Evolutionary conservation across 1,140 invertebrate species (phyloP).

Genomic region (Cydia strobilella): DNA sequence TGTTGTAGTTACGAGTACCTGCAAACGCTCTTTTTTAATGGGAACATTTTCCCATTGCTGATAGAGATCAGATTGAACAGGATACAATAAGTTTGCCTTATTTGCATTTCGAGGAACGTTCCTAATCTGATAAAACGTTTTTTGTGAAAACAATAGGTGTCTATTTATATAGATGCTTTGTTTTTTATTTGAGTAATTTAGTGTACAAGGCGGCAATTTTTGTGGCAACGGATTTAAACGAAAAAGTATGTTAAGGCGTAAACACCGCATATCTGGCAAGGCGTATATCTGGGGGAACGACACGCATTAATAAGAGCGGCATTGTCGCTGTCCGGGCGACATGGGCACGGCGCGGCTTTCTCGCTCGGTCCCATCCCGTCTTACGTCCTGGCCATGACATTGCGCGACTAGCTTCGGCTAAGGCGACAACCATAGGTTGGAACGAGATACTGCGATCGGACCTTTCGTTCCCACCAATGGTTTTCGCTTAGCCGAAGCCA

Average conservation of each 20-base stretch:
- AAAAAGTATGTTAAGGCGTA: constrained; percentile 23
- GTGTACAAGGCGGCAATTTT: constrained; percentile 13
- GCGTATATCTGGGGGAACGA: constrained; percentile 32
- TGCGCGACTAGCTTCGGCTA: no score
- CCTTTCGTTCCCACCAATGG: no score
- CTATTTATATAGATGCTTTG: constrained; percentile 16
- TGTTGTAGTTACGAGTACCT: constrained; percentile 52
- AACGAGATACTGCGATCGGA: no score
- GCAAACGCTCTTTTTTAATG: constrained; percentile 50
- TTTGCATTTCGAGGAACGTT: constrained; percentile 47
- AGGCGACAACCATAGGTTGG: no score
- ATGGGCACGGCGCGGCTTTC: neutral
- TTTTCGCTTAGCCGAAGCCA: no score
- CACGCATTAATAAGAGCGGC: constrained; percentile 28
- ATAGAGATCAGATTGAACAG: constrained; percentile 50
- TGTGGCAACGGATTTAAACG: constrained; percentile 29
- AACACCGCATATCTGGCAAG: no score
- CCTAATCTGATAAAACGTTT: constrained; percentile 17
- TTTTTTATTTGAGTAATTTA: constrained; percentile 27
- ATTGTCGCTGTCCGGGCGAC: constrained; percentile 11
- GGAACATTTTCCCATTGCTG: constrained; percentile 49
- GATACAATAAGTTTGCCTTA: constrained; percentile 40
- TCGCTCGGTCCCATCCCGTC: neutral
- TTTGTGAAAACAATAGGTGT: constrained; percentile 14
- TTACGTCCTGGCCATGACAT: no score